phyloP scores from a whole-genome alignment of 2,797 vertebrate species.

The Pampus argenteus region DNA sequence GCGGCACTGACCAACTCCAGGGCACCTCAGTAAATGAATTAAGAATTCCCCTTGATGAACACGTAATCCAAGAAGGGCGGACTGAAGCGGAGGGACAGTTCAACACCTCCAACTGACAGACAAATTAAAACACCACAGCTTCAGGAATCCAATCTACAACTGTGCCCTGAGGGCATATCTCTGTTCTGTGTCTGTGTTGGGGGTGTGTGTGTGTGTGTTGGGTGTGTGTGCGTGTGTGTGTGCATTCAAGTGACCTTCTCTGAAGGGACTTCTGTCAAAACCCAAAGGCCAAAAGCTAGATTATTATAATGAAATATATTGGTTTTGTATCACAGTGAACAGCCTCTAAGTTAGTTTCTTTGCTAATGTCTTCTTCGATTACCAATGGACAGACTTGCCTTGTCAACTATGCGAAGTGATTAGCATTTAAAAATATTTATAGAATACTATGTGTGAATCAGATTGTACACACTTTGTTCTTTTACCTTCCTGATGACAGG shows the following conservation, averaged over 20 bases:
- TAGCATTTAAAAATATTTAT: not conserved
- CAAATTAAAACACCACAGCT: constrained; percentile 40
- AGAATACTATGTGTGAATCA: not conserved
- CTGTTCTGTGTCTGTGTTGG: constrained; percentile 18
- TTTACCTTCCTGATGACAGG: constrained; percentile 84
- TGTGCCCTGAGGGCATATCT: constrained; percentile 21
- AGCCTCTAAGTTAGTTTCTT: not conserved
- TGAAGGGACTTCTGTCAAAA: constrained; percentile 40
- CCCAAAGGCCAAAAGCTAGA: constrained; percentile 45
- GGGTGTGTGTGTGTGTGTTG: constrained; percentile 9
- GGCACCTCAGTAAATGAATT: not conserved
- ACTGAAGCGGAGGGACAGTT: constrained; percentile 2
- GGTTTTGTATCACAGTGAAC: constrained; percentile 1
- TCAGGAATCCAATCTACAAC: constrained; percentile 39
- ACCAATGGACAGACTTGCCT: not conserved
- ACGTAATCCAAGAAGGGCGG: constrained; percentile 1
- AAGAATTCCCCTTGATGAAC: not conserved
- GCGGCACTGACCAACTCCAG: not conserved
- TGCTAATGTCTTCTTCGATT: not conserved
- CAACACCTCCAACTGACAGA: constrained; percentile 19
- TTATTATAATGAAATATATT: constrained; percentile 34
- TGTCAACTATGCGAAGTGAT: not conserved
- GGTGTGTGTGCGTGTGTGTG: constrained; percentile 8
- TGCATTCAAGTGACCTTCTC: constrained; percentile 50
- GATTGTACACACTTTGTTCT: not conserved